Conservation (phyloP, 2,888 invertebrate species). For the Sphinx pinastri region DNA sequence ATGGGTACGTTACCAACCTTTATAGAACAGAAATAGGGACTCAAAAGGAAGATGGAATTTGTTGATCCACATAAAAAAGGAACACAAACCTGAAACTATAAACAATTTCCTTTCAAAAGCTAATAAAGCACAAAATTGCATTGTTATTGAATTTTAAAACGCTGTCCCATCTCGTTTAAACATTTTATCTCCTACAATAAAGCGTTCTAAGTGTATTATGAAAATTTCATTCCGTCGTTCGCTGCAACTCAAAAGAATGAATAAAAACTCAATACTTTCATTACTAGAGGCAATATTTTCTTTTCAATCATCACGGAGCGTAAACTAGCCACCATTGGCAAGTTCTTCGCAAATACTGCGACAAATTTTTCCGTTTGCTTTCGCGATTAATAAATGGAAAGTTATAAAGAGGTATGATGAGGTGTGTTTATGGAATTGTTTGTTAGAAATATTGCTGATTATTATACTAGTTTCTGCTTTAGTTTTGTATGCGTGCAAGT, state of each 20-base stretch:
- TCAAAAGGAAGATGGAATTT: no score
- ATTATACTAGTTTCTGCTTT: no score
- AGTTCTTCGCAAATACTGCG: constrained; percentile 26
- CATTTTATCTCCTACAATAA: constrained; percentile 12
- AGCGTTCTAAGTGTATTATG: constrained; percentile 10
- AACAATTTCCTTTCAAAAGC: background rate
- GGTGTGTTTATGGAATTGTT: background rate
- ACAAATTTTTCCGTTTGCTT: background rate
- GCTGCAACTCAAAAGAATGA: constrained; percentile 17
- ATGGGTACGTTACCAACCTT: no score
- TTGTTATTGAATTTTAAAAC: constrained; percentile 16
- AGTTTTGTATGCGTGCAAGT: no score
- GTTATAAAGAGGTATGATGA: background rate
- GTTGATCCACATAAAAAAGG: no score
- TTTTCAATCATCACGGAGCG: constrained; percentile 33
- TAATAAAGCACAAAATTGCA: constrained; percentile 4
- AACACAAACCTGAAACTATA: background rate
- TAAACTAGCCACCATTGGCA: constrained; percentile 32
- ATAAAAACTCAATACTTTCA: constrained; percentile 24
- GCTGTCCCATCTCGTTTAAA: background rate
- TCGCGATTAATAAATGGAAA: background rate
- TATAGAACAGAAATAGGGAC: no score
- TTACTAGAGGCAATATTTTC: constrained; percentile 33
- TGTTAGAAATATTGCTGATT: no score
- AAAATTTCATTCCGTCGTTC: constrained; percentile 5